Base-by-base conservation (phyloP, 2,113 vertebrate genomes). In the Salvelinus sp. region DNA sequence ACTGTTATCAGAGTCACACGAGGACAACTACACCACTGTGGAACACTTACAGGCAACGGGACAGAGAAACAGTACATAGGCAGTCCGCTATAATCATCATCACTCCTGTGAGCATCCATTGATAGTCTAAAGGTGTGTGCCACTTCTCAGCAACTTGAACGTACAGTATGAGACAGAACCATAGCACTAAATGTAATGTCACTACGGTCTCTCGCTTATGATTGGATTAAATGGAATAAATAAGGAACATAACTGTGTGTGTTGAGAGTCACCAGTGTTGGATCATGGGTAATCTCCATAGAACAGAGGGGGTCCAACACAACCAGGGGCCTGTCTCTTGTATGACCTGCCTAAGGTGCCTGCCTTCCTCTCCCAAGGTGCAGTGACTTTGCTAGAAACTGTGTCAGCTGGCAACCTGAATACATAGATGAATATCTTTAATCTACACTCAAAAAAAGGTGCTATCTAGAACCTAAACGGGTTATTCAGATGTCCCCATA, bases 381-480 rank as follows among this genome's bases (percentile, higher is more conserved):
- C 25, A 83, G 63, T 60, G 70, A 25, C 47, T 28, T 69, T 67
- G 74, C 54, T 66, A 25, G 13, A 25, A 38, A 66, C 23, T 28
- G 64, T 13, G 23, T 27, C 3, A 27, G 64, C 6, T 58, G 44
- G n/a, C 10, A 27, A 82, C 76, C 63, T 57, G 27, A 48, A 25
- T 65, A 76, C 71, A 23, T 81, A 81, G 73, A 87, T 76, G 70
- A 66, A 87, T 75, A 78, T 76, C 76, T 67, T 66, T 73, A 48
- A 70, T 76, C 77, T 30, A 75, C 48, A 62, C 27, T 58, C 6
- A 30, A 38, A 38, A 38, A 38, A 38, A 9, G 33, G 33, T 38
- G 33, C 33, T 38, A 38, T 38, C 33, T 38, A 38, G 6, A 38
- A 38, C 6, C 6, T 38, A 7, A 38, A 38, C 7, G 6, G 33